Conservation (phyloP, 2,888 invertebrate species). For the Cryptus viduatorius region DNA sequence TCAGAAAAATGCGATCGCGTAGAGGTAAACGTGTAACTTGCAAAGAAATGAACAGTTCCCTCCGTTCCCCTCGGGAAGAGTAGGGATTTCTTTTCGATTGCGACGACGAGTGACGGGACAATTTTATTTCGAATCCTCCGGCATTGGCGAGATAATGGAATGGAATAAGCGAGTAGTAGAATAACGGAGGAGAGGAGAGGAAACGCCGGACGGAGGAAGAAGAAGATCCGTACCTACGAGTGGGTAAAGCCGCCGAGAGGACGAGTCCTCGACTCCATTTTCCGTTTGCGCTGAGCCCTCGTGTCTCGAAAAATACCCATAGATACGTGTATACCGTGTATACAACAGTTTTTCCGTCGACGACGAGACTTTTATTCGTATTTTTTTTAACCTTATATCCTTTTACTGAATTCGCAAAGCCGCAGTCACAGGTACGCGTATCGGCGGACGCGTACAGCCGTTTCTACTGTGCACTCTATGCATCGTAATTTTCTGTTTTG, state of each 20-base stretch:
- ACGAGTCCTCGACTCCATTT: constrained; percentile 20
- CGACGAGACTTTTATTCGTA: not conserved
- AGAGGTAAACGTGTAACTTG: constrained; percentile 19
- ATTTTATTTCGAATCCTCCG: constrained; percentile 47
- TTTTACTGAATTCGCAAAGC: not conserved
- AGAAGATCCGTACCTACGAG: not conserved
- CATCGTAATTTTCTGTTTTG: constrained; percentile 49
- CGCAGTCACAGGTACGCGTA: not conserved
- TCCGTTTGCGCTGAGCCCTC: not conserved
- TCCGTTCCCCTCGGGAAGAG: not conserved
- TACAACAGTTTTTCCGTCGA: not conserved
- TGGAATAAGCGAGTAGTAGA: constrained; percentile 25
- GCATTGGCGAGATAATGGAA: constrained; percentile 42
- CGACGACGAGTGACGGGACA: constrained; percentile 21
- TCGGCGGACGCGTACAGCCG: constrained; percentile 5
- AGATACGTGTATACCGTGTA: not conserved
- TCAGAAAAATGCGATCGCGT: not conserved
- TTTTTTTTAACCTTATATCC: not conserved
- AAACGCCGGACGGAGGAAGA: not conserved
- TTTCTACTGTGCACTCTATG: not conserved
- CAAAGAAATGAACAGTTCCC: not conserved
- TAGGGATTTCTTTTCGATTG: constrained; percentile 32
- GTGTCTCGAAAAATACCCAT: not conserved
- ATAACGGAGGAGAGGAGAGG: not conserved
- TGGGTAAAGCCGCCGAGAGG: not conserved